Evolutionary conservation across 2,888 invertebrate genomes (phyloP), one percentile per base, ranked within the genome.

Genomic region (Cephus spinipes): DNA sequence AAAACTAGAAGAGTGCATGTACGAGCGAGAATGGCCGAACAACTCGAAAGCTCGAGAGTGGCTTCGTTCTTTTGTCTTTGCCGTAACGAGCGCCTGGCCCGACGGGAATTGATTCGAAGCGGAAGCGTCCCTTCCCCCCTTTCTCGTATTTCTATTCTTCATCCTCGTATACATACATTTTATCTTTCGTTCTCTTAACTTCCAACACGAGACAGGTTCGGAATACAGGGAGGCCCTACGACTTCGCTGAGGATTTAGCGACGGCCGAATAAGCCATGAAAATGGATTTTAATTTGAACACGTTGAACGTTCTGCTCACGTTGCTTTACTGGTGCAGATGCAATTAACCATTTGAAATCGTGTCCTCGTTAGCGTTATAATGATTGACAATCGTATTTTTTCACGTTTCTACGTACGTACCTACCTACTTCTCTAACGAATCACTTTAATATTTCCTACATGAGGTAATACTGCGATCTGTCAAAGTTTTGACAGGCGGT

Each of bases 101-200:
- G 55, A 75, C 77, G 81, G 79, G 79, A 80, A 80, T 80, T 76
- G 76, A 80, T 77, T 80, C 74, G 34, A 78, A 33, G 55, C 78
- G 74, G 68, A 79, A 69, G 76, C 12, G 31, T 33, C 31, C 71
- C 6, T 71, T 30, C 31, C 12, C n/a, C 55, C 23, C 2, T 0
- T 55, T 55, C 23, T 55, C 23, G 55, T 31, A 71, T 32, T 30
- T 23, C 71, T 71, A 31, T 71, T 71, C 71, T 23, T 33, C 31
- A 71, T 23, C 55, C 55, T 55, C 55, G 23, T 23, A 2, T 15
- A 55, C 55, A 55, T 55, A 23, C 9, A 55, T 55, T 55, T 55
- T 23, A 23, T 23, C 55, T 55, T 23, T 55, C 23, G 23, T 23
- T 55, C 55, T 55, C 55, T 55, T 55, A 55, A 23, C 23, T 55